These are phyloP conservation scores for Stegastes partitus DNA, from an alignment of 2,113 vertebrate genomes.

Conservation along the genomic window DNA sequence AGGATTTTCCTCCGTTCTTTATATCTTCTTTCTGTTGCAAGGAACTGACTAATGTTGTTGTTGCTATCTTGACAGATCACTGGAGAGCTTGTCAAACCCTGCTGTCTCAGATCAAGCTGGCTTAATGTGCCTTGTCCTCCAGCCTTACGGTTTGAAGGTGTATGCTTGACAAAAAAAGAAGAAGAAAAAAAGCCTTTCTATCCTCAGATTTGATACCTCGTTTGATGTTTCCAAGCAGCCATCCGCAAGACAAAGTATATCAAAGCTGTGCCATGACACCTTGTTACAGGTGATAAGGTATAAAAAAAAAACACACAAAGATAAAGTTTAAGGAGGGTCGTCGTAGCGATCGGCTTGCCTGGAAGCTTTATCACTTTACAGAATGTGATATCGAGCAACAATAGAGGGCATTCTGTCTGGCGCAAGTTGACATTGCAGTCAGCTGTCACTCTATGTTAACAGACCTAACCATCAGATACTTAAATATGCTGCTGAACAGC, in stretches of 20 bases:
- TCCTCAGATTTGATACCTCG: slow-evolving; percentile 26
- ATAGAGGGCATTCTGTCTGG: background rate
- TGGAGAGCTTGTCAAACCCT: slow-evolving; percentile 50
- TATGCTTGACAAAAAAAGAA: slow-evolving; percentile 31
- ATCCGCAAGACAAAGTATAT: slow-evolving; percentile 34
- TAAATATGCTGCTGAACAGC: slow-evolving; percentile 1
- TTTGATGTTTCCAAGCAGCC: slow-evolving; percentile 51
- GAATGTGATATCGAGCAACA: slow-evolving; percentile 32
- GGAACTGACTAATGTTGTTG: slow-evolving; percentile 47
- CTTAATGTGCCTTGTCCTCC: slow-evolving; percentile 48
- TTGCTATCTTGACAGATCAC: slow-evolving; percentile 54
- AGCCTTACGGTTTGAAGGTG: slow-evolving; percentile 35
- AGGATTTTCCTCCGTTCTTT: slow-evolving; percentile 6
- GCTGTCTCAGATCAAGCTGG: slow-evolving; percentile 55
- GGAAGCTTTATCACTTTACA: background rate
- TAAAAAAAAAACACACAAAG: background rate
- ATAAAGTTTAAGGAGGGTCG: slow-evolving; percentile 12
- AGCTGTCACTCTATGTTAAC: slow-evolving; percentile 33
- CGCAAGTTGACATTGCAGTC: slow-evolving; percentile 14
- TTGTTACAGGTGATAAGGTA: slow-evolving; percentile 28
- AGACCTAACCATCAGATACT: background rate
- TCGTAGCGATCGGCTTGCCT: background rate
- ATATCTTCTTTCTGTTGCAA: slow-evolving; percentile 16
- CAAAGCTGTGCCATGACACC: slow-evolving; percentile 45
- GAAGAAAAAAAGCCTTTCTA: slow-evolving; percentile 38